A percentile compares a stretch with the other conserved stretches of the same genome.
These are phyloP conservation scores for Oplegnathus fasciatus DNA, from an alignment of 2,113 vertebrate genomes.

Conservation along the genomic window DNA sequence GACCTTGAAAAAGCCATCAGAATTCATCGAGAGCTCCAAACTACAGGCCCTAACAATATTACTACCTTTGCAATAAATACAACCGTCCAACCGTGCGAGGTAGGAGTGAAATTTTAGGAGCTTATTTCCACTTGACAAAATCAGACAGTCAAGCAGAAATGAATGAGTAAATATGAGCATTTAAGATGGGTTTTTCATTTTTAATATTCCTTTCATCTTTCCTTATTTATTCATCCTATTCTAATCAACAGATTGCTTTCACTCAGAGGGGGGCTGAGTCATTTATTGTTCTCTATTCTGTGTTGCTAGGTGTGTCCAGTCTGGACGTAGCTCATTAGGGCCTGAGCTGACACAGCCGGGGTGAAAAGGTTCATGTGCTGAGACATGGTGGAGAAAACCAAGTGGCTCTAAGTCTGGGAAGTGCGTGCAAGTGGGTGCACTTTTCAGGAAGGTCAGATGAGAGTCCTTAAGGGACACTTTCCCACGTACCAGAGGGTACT, in stretches of 20 bases:
- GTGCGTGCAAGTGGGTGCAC: conserved; percentile 8
- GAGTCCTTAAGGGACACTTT: conserved; percentile 62
- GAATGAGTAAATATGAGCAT: background rate
- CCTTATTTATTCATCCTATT: conserved; percentile 17
- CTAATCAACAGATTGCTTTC: conserved; percentile 25
- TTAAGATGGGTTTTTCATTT: background rate
- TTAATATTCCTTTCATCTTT: conserved; percentile 9
- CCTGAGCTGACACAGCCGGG: background rate
- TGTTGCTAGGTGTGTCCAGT: conserved; percentile 10
- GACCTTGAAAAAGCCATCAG: conserved; percentile 51
- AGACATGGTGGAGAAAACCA: conserved; percentile 30
- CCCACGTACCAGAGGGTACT: conserved; percentile 40
- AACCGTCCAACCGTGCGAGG: background rate
- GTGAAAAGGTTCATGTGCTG: conserved; percentile 17
- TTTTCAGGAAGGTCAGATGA: conserved; percentile 49
- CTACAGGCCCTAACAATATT: conserved; percentile 35
- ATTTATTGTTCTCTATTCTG: background rate
- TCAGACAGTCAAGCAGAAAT: conserved; percentile 9
- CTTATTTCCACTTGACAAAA: conserved; percentile 35
- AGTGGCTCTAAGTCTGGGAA: conserved; percentile 25
- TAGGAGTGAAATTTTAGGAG: background rate
- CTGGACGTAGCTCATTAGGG: conserved; percentile 22
- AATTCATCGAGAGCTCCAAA: conserved; percentile 36
- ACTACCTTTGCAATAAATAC: conserved; percentile 37
- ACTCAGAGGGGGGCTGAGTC: background rate